Conservation (phyloP, 2,113 vertebrate species). For the Cepphus grylle region DNA sequence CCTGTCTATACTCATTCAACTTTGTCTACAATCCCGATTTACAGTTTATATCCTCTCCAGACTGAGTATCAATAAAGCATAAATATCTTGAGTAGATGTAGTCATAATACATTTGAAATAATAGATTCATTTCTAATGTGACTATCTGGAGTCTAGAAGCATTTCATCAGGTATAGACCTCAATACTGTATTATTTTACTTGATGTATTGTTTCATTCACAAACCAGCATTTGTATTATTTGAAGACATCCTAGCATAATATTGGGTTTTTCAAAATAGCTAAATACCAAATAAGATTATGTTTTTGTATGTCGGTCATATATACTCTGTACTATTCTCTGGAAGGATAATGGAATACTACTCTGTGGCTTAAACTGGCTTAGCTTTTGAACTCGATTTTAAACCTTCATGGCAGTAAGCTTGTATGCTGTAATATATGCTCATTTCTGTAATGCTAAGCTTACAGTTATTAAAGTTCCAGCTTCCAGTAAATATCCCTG, state of each 20-base stretch:
- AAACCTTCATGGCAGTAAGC: constrained; percentile 4
- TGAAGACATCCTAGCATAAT: background rate
- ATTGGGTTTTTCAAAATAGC: constrained; percentile 10
- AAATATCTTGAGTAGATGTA: background rate
- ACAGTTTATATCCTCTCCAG: background rate
- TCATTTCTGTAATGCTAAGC: background rate
- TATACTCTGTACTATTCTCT: background rate
- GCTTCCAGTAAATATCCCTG: background rate
- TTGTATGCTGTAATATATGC: background rate
- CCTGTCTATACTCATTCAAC: background rate
- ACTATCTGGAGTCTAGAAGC: background rate
- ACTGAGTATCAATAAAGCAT: background rate
- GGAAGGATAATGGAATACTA: constrained; percentile 22
- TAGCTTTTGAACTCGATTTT: constrained; percentile 49
- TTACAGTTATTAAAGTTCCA: background rate
- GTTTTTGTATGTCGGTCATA: constrained; percentile 6
- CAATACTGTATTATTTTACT: background rate
- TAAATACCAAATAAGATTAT: constrained; percentile 54
- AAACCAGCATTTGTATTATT: background rate
- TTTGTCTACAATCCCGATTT: background rate
- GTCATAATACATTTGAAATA: background rate
- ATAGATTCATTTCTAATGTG: background rate
- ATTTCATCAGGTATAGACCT: background rate
- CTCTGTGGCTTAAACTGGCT: constrained; percentile 32
- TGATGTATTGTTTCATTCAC: constrained; percentile 17